Evolutionary conservation across 2,888 invertebrate genomes (phyloP), one percentile per base, ranked within the genome.

Genomic region (Sarcophaga carnaria): DNA sequence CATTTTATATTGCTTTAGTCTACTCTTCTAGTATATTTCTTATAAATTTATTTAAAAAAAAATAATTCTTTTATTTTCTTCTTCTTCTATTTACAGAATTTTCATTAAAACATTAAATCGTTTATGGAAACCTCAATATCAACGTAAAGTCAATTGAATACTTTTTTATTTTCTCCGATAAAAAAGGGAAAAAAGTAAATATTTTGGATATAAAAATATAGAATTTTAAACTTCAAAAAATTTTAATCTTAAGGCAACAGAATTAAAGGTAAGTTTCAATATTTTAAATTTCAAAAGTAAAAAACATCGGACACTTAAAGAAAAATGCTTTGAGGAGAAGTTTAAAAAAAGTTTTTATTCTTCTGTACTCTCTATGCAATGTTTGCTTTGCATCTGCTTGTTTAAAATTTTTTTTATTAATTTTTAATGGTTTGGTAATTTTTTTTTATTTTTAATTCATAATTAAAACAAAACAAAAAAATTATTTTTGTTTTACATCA

Each of bases 51-150:
- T 10, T 11, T 70, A 71, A 49, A 62, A 49, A 14, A n/a, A 22
- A n/a, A n/a, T n/a, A n/a, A 60, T 66, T 76, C 64, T 14, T 47
- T 37, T 64, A n/a, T 59, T 67, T n/a, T 76, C 67, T n/a, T 81
- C 62, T 76, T 22, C 22, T 80, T 76, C 27, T 45, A 80, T 71
- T 91, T 91, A 22, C 90, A 92, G 92, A 88, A 89, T 88, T 84
- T 75, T 86, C 47, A 78, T 77, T 77, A 85, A 86, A 85, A 87
- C 72, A 14, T 85, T 76, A 80, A 83, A 88, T 76, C 87, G 83
- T 88, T 83, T 74, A 72, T 89, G 91, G 89, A 89, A 88, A 82
- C 69, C 75, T 76, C 88, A 81, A 74, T 89, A 84, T 69, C 88
- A 87, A 71, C 85, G 80, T 84, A 83, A 88, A 87, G 89, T 90